These are phyloP conservation scores for Batillaria attramentaria DNA, from an alignment of 1,140 invertebrate genomes.

Conservation along the genomic window DNA sequence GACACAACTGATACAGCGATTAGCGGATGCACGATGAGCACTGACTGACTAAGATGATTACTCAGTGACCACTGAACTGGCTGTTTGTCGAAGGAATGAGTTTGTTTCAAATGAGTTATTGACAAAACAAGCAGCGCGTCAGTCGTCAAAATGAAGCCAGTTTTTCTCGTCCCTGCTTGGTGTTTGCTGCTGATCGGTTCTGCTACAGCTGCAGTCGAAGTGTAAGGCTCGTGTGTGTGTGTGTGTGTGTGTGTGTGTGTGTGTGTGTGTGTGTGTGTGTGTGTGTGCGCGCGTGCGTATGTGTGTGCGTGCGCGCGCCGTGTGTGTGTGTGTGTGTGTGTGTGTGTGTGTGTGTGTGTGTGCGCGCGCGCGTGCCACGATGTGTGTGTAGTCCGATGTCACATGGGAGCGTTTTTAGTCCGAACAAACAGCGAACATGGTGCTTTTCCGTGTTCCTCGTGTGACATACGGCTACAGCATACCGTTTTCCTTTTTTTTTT, in stretches of 20 bases:
- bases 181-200: not conserved
- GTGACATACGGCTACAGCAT: no score
- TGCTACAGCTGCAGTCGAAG: not conserved
- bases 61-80: no score
- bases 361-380: not conserved
- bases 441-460: not conserved
- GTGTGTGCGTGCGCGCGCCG: not conserved
- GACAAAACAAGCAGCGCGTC: no score
- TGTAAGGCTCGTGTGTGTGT: not conserved
- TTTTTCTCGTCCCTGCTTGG: not conserved
- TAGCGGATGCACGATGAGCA: no score
- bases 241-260: not conserved
- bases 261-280: slow-evolving; percentile 4
- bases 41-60: no score
- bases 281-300: not conserved
- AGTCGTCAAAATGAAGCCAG: no score
- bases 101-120: no score
- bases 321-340: not conserved
- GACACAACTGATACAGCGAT: no score
- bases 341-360: slow-evolving; percentile 3
- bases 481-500: no score
- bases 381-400: no score
- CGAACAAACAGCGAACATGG: not conserved
- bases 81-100: no score
- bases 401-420: not conserved